Evolutionary conservation across 2,797 vertebrate species (phyloP).

Genomic region (Sparidentex hasta): DNA sequence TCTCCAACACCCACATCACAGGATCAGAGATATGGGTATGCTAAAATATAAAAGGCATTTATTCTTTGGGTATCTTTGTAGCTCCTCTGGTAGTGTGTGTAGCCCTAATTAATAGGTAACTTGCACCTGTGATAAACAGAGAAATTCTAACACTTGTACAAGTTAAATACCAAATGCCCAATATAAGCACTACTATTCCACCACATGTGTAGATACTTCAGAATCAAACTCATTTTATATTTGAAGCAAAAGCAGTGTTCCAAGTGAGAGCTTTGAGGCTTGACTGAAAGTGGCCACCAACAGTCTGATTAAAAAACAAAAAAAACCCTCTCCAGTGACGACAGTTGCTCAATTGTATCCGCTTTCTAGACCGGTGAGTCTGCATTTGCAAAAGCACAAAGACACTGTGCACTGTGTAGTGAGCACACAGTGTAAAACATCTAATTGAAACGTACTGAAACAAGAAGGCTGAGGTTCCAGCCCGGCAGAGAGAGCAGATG

Average conservation of each 20-base stretch:
- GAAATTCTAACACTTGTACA: background rate
- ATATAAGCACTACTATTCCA: background rate
- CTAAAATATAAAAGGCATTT: background rate
- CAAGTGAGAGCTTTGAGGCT: background rate
- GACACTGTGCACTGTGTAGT: constrained; percentile 39
- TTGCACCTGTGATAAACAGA: background rate
- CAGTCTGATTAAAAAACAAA: constrained; percentile 15
- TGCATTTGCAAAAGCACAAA: constrained; percentile 49
- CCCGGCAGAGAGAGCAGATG: constrained; percentile 40
- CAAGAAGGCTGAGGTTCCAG: constrained; percentile 32
- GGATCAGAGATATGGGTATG: constrained; percentile 81
- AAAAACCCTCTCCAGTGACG: background rate
- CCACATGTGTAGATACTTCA: background rate
- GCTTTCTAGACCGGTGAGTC: constrained; percentile 43
- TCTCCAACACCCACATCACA: constrained; percentile 62
- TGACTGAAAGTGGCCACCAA: constrained; percentile 40
- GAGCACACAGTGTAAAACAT: constrained; percentile 40
- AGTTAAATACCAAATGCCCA: background rate
- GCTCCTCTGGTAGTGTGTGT: too few relatives aligned
- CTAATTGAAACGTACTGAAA: constrained; percentile 39
- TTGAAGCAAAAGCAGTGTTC: background rate
- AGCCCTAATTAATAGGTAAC: background rate
- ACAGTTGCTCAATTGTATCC: constrained; percentile 52
- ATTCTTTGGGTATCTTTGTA: background rate
- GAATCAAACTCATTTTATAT: background rate